phyloP scores from a whole-genome alignment of 2,797 vertebrate species.

The Alosa sapidissima region DNA sequence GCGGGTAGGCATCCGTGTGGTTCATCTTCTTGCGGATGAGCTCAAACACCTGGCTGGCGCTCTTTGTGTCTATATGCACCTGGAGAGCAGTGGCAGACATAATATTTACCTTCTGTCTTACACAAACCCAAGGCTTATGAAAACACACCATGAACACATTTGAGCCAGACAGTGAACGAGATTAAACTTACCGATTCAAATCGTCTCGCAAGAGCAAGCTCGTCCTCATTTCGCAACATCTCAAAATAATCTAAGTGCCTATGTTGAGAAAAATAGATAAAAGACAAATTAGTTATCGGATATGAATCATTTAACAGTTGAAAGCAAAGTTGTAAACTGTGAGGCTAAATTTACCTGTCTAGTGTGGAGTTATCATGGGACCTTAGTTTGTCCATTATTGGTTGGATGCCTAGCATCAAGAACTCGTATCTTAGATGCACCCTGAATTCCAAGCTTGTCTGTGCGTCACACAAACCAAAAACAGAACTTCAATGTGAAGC shows the following conservation, averaged over 20 bases:
- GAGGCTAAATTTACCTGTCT: constrained; percentile 81
- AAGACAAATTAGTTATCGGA: constrained; percentile 27
- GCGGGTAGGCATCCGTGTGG: constrained; percentile 93
- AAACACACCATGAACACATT: background rate
- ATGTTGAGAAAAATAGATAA: constrained; percentile 27
- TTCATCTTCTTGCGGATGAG: constrained; percentile 95
- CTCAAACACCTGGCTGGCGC: constrained; percentile 96
- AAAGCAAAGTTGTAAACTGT: constrained; percentile 26
- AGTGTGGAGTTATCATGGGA: constrained; percentile 96
- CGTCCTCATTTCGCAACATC: constrained; percentile 98
- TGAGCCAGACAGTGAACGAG: background rate
- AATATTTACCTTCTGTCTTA: background rate
- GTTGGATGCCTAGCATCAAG: constrained; percentile 98
- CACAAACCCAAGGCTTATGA: background rate
- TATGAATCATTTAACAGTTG: background rate
- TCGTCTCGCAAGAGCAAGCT: constrained; percentile 92
- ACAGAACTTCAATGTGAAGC: background rate
- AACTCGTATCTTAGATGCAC: constrained; percentile 97
- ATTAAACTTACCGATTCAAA: constrained; percentile 84
- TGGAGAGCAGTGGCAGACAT: constrained; percentile 54
- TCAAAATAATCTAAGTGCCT: constrained; percentile 99
- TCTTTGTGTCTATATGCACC: constrained; percentile 98
- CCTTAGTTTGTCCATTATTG: constrained; percentile 95
- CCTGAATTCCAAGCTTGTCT: constrained; percentile 96
- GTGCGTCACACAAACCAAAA: constrained; percentile 42